Evolutionary conservation across 2,113 vertebrate genomes (phyloP), one percentile per base, ranked within the genome.

Genomic region (Aldabrachelys gigantea): DNA sequence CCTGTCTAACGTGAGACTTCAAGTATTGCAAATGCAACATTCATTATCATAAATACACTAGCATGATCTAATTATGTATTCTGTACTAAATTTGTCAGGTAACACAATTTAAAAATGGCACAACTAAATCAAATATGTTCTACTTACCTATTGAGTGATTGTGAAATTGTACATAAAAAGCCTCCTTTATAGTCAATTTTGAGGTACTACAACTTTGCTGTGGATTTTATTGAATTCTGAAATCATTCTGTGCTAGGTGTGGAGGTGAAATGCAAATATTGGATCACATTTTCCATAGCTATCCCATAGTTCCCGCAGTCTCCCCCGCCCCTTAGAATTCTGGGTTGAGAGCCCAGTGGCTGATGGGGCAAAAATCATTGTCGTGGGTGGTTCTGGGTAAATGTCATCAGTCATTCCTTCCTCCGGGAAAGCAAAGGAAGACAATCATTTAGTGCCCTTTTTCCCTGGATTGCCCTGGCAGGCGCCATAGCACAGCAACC

Each of bases 21-120:
- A 96, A 95, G 93, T 93, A 88, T 88, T 97, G 84, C 2, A 1
- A 95, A 97, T 96, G 89, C 80, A 95, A 56, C 84, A 95, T 92
- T 97, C 69, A 69, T 98, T 96, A 97, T 76, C 90, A 95, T 96
- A 95, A 97, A 97, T 91, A 94, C 87, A 97, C 93, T 49, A 79
- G 59, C 54, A 92, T 93, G 75, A 95, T 94, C 88, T 94, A 97
- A 97, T 97, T 97, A 95, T 89, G 76, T 76, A 97, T 95, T 87
- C 89, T 93, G 54, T 89, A 91, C 80, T 89, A 96, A 96, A 57
- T 98, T 94, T 96, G 52, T 96, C 96, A 98, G 94, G 95, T 96
- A 96, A 97, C 95, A 97, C 52, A 79, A 90, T 95, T 96, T 92
- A 90, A 96, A 98, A 97, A 97, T 88, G 87, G 81, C 59, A 96